Evolutionary conservation across 2,113 vertebrate species (phyloP), one percentile per base, ranked within the genome.

Genomic region (Carollia perspicillata): DNA sequence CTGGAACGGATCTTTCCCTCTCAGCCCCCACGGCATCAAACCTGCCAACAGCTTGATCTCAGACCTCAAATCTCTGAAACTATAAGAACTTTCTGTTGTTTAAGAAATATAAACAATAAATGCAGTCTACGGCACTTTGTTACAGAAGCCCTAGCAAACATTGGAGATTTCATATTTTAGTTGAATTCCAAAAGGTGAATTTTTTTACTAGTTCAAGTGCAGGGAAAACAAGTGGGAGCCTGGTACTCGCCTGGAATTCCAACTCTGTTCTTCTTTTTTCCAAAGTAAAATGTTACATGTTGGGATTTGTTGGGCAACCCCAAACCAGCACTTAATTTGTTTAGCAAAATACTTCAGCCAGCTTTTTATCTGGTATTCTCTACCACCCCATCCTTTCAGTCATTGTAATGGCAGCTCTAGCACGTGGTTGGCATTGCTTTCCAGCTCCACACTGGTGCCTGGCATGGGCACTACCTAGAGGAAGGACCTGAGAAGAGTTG

Each of bases 401-500:
- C 33, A 63, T 53, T 92, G 75, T 91, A 90, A 84, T 33, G 90
- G n/a, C 47, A 63, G 71, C 92, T 89, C 6, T n/a, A 92, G 20
- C 75, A 95, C 49, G 26, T 0, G 0, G 40, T n/a, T 95, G 65
- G 66, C 79, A 40, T 65, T 30, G 14, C 60, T 94, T 69, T 66
- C 74, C 30, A 9, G 4, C 58, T 84, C 14, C 72, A 94, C 60
- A 47, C 66, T 94, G 66, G 14, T 69, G 60, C 30, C 72, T 83
- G 42, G 30, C 44, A 40, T 20, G 37, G 20, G 35, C 0, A 28
- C 66, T 77, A 93, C 89, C 92, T 89, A 95, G 93, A 97, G 63
- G 93, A 94, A 96, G 80, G 87, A 94, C 77, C 94, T 97, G 95
- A 97, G 95, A 97, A 95, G 96, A 96, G 55, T 89, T 98, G 94